Conservation (phyloP, 2,797 vertebrate species). For the Pseudochromis fuscus region DNA sequence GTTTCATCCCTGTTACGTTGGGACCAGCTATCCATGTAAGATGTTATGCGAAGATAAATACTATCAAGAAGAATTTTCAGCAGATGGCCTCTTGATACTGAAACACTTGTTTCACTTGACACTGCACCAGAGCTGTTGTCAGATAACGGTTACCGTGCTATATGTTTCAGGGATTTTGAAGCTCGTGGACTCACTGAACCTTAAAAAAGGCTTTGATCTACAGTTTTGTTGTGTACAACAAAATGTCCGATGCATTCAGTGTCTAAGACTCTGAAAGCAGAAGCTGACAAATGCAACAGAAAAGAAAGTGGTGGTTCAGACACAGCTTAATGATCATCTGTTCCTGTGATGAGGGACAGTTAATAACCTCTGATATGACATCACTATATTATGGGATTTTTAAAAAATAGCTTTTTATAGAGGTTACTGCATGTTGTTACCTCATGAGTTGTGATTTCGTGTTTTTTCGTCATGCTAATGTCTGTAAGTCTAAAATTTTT, state of each 20-base stretch:
- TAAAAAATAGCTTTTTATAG: too few species aligned
- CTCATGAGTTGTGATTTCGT: too few species aligned
- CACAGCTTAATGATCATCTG: neutral
- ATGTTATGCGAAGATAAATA: conserved; percentile 16
- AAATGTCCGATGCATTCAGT: neutral
- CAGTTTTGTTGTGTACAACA: conserved; percentile 5
- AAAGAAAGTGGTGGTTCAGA: neutral
- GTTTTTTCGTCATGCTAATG: too few species aligned
- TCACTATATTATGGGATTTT: too few species aligned
- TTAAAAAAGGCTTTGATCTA: conserved; percentile 8
- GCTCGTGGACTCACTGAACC: conserved; percentile 2
- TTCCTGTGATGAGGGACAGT: conserved; percentile 4
- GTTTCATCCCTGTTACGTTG: conserved; percentile 18
- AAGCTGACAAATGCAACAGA: neutral
- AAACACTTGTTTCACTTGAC: neutral
- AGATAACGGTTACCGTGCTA: neutral
- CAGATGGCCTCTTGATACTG: neutral
- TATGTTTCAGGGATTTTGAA: conserved; percentile 4
- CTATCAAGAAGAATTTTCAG: conserved; percentile 9
- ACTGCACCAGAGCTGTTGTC: neutral
- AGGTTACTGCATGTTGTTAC: too few species aligned
- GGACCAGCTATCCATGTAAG: conserved; percentile 8
- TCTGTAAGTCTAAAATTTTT: neutral
- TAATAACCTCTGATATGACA: neutral
- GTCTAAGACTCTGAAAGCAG: neutral